phyloP scores from a whole-genome alignment of 2,888 invertebrate species.

The Cyclophora punctaria region DNA sequence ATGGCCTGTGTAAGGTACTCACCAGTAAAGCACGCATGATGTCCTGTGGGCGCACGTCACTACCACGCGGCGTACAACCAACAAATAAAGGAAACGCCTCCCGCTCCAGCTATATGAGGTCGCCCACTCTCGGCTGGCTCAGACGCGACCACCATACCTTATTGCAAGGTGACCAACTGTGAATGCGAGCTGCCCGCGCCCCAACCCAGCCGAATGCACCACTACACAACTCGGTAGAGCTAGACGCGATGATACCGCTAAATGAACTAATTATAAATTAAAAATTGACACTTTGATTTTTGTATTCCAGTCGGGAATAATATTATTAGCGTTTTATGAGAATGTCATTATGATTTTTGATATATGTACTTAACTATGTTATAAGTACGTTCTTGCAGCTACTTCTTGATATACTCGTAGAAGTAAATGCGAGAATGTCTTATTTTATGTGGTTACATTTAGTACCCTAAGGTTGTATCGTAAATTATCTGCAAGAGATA shows the following conservation, averaged over 20 bases:
- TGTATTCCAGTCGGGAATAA: conserved; percentile 26
- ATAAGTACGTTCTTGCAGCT: too few relatives aligned
- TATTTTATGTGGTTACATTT: too few relatives aligned
- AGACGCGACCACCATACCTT: conserved; percentile 67
- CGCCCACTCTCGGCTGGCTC: conserved; percentile 70
- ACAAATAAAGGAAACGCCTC: conserved; percentile 70
- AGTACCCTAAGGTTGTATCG: too few relatives aligned
- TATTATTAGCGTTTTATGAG: too few relatives aligned
- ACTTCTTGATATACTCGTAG: too few relatives aligned
- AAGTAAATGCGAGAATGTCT: too few relatives aligned
- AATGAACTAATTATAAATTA: conserved; percentile 50
- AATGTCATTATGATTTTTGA: too few relatives aligned
- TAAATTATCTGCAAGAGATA: too few relatives aligned
- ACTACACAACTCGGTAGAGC: conserved; percentile 51
- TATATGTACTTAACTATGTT: too few relatives aligned
- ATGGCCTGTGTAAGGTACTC: conserved; percentile 31
- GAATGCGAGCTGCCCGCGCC: conserved; percentile 36
- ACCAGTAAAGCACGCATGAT: conserved; percentile 68
- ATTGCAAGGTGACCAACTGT: conserved; percentile 67
- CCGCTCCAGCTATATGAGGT: conserved; percentile 69
- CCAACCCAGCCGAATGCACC: conserved; percentile 35
- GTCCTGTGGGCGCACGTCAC: conserved; percentile 61
- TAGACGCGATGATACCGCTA: conserved; percentile 58
- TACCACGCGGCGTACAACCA: conserved; percentile 59
- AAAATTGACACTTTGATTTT: conserved; percentile 40